Evolutionary conservation across 1,140 invertebrate genomes (phyloP).

Genomic region (Ceratina japonica): DNA sequence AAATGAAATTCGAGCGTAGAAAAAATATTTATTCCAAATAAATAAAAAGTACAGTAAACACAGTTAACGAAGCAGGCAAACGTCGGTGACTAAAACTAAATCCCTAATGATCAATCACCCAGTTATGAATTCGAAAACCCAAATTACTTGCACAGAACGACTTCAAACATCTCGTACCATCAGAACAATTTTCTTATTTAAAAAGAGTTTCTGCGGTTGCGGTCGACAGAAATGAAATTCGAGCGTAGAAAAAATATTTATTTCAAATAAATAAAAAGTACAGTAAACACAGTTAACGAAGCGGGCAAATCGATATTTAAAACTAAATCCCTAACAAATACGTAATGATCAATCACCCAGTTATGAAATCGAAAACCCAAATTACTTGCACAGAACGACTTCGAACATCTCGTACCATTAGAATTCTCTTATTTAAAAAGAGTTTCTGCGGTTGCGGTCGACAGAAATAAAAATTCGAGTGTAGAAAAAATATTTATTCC

Average conservation of each 20-base stretch:
- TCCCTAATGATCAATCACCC: not conserved
- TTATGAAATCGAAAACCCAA: slow-evolving; percentile 7
- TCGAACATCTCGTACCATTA: slow-evolving; percentile 12
- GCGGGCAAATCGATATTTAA: not conserved
- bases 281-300: slow-evolving; percentile 46
- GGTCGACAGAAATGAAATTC: not conserved
- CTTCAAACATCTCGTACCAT: slow-evolving; percentile 15
- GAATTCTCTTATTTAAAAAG: too few species aligned
- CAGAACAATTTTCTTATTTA: too few species aligned
- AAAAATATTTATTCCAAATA: too few species aligned
- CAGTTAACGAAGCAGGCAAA: not conserved
- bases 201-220: too few species aligned
- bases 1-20: too few species aligned
- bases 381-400: not conserved
- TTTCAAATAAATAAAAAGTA: slow-evolving; percentile 69
- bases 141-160: not conserved
- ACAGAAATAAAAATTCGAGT: too few species aligned
- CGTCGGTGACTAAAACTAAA: not conserved
- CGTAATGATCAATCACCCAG: not conserved
- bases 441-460: too few species aligned
- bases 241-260: slow-evolving; percentile 56
- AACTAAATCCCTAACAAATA: not conserved
- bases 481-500: too few species aligned
- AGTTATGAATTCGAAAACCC: slow-evolving; percentile 2
- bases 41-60: too few species aligned